Evolutionary conservation across 2,888 invertebrate species (phyloP).

Genomic region (Drosophila mayaguana): DNA sequence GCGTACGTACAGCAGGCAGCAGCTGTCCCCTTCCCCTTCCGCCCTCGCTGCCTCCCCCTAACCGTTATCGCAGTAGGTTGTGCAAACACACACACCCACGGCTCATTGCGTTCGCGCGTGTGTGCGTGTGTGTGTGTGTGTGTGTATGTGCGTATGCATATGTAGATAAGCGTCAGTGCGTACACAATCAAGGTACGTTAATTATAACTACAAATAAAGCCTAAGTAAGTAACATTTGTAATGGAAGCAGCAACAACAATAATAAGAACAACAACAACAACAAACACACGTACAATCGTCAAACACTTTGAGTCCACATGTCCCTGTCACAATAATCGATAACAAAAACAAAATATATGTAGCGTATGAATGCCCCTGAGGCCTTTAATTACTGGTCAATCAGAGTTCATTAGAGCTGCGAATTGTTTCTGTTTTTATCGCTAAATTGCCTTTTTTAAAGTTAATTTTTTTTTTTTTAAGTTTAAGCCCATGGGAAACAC

Average conservation of each 20-base stretch:
- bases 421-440: not conserved
- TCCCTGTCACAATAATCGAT: conserved; percentile 45
- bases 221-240: conserved; percentile 34
- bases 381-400: conserved; percentile 12
- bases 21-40: conserved; percentile 4
- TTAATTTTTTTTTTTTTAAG: conserved; percentile 1
- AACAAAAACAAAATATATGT: not conserved
- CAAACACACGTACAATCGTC: not conserved
- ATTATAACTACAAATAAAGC: conserved; percentile 53
- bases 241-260: conserved; percentile 18
- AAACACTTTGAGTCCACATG: conserved; percentile 15
- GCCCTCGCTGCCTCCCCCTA: not conserved
- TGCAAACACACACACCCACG: conserved; percentile 40
- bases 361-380: conserved; percentile 7
- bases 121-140: not conserved
- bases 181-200: conserved; percentile 49
- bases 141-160: conserved; percentile 4
- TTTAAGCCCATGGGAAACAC: not conserved
- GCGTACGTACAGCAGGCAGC: conserved; percentile 41
- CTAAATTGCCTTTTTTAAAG: not conserved
- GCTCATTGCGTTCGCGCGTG: not conserved
- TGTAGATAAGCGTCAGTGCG: conserved; percentile 50
- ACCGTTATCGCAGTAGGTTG: conserved; percentile 56
- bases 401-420: conserved; percentile 8
- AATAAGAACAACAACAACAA: not conserved